phyloP scores from a whole-genome alignment of 2,797 vertebrate genomes.

The Mormyrops attenuatus region DNA sequence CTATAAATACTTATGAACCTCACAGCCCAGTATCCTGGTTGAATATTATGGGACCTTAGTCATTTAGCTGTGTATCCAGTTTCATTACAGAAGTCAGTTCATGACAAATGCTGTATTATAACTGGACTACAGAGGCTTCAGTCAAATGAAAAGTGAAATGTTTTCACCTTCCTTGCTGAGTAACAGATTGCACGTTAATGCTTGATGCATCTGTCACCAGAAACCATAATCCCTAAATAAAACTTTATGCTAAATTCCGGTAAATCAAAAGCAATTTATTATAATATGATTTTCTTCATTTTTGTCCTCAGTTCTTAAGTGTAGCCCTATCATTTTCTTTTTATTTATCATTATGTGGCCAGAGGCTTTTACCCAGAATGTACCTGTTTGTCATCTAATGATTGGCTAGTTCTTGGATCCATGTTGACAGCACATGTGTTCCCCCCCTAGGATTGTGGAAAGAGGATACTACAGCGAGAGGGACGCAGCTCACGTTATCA shows the following conservation, averaged over 20 bases:
- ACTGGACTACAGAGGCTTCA: conserved; percentile 7
- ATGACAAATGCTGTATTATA: not conserved
- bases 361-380: not conserved
- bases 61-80: not conserved
- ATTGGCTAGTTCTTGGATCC: not conserved
- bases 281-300: not conserved
- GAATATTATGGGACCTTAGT: conserved; percentile 15
- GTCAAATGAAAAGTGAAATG: conserved; percentile 10
- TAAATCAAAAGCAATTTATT: not conserved
- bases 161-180: not conserved
- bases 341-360: not conserved
- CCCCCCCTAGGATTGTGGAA: conserved; percentile 74
- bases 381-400: not conserved
- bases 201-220: conserved; percentile 1
- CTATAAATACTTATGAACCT: not conserved
- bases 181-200: not conserved
- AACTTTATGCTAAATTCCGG: not conserved
- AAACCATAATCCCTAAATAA: not conserved
- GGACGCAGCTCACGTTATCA: conserved; percentile 79
- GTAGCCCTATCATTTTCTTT: not conserved
- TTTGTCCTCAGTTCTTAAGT: not conserved
- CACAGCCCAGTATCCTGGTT: not conserved
- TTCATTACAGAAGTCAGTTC: conserved; percentile 11
- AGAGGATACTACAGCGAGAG: conserved; percentile 83
- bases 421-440: not conserved